These are phyloP conservation scores for Celastrina argiolus DNA, from an alignment of 2,888 invertebrate species.

Conservation along the genomic window DNA sequence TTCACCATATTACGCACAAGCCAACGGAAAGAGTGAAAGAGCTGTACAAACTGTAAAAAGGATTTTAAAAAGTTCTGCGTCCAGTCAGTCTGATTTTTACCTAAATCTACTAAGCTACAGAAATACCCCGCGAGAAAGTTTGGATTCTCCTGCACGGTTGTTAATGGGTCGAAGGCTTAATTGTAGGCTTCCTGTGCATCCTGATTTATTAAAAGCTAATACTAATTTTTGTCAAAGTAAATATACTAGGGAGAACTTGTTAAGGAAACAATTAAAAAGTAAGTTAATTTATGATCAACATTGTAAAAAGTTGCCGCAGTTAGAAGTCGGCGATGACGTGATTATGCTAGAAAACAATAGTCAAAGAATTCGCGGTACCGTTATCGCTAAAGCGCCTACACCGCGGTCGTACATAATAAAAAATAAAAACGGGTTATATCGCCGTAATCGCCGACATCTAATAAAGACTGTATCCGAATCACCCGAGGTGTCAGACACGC, in stretches of 20 bases:
- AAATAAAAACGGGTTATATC: background rate
- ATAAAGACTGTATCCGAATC: background rate
- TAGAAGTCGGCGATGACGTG: background rate
- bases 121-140: background rate
- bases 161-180: background rate
- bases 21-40: background rate
- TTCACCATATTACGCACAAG: background rate
- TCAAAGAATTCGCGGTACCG: background rate
- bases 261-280: background rate
- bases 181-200: background rate
- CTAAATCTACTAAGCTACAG: background rate
- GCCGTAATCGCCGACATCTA: slow-evolving; percentile 2
- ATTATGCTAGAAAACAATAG: background rate
- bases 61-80: background rate
- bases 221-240: background rate
- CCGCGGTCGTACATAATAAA: background rate
- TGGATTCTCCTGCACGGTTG: background rate
- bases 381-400: background rate
- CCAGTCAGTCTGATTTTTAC: background rate
- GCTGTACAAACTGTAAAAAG: background rate
- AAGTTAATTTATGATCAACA: background rate
- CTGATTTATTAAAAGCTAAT: background rate
- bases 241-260: background rate
- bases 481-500: background rate
- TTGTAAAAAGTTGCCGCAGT: background rate